phyloP scores from a whole-genome alignment of 2,113 vertebrate species.

The Panthera tigris region DNA sequence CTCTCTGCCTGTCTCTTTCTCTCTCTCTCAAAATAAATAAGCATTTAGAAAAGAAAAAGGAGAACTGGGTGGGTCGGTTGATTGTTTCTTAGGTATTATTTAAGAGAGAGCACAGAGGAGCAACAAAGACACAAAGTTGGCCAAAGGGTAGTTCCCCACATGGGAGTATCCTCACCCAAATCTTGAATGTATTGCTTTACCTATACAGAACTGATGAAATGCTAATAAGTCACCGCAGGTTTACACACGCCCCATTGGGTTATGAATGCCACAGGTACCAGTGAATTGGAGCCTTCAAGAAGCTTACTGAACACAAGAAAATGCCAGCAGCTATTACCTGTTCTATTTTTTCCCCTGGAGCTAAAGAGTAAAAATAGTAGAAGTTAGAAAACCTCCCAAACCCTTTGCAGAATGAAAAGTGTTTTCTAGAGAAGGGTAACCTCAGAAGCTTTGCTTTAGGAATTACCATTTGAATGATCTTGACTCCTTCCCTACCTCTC shows the following conservation, averaged over 20 bases:
- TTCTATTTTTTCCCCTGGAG: background rate
- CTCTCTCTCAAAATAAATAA: too few species aligned
- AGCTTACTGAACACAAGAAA: background rate
- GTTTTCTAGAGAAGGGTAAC: background rate
- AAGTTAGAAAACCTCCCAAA: background rate
- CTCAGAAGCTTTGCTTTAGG: slow-evolving; percentile 51
- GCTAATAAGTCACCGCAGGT: background rate
- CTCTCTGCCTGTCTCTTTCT: too few species aligned
- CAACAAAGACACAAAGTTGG: background rate
- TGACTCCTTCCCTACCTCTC: slow-evolving; percentile 35
- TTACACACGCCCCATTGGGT: background rate
- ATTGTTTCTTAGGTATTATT: background rate
- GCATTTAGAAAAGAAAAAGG: background rate
- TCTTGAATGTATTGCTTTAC: background rate
- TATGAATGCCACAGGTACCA: background rate
- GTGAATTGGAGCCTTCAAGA: background rate
- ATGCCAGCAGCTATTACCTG: background rate
- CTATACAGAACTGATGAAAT: background rate
- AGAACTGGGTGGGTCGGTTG: background rate
- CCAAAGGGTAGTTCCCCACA: background rate
- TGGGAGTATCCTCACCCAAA: background rate
- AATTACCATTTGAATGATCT: slow-evolving; percentile 75
- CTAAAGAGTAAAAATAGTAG: background rate
- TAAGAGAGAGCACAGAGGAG: background rate
- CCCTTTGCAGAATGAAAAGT: background rate